Base-by-base conservation (phyloP, 2,888 invertebrate species). In the Epirrita christyi region DNA sequence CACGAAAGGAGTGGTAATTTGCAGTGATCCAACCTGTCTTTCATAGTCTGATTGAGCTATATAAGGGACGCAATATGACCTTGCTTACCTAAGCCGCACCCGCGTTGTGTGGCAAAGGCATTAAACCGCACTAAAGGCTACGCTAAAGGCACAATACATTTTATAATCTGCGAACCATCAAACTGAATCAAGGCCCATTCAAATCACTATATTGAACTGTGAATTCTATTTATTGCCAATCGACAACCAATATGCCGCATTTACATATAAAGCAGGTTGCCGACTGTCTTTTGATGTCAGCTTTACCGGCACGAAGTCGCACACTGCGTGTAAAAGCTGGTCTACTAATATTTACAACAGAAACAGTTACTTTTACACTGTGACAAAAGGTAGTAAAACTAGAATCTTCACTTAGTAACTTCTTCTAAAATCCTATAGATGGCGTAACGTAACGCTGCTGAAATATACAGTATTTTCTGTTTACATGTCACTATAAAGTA, bases 191-290 rank as follows among this genome's bases (percentile, higher is more conserved):
- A 55, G 48, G 75, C 70, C 70, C 66, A 67, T 68, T 66, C 66
- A 69, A 70, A 68, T 69, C 68, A 64, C 70, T 76, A 75, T 80
- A 78, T 79, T 76, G 76, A 74, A 74, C 72, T 70, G 70, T 72
- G 71, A 77, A 73, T 75, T 71, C 76, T 78, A 76, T 79, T 77
- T 76, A 68, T 74, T 75, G 79, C 62, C 72, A 70, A 76, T 80
- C 80, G 74, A 80, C 77, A 76, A 78, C 77, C 81, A 73, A 83
- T 85, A 28, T 28, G 14, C 1, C 34, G 6, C 13, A 44, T 58
- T 58, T 40, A 36, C 3, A 2, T 41, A 10, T 2, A 40, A 58
- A 53, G 15, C 58, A 11, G 58, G 49, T 21, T 53, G 4, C 41
- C 27, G 29, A 29, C 28, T 8, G 2, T 6, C 28, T 11, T 13